A percentile compares a stretch with the other conserved stretches of the same genome.
These are phyloP conservation scores for Sardina pilchardus DNA, from an alignment of 2,113 vertebrate species.

Conservation along the genomic window DNA sequence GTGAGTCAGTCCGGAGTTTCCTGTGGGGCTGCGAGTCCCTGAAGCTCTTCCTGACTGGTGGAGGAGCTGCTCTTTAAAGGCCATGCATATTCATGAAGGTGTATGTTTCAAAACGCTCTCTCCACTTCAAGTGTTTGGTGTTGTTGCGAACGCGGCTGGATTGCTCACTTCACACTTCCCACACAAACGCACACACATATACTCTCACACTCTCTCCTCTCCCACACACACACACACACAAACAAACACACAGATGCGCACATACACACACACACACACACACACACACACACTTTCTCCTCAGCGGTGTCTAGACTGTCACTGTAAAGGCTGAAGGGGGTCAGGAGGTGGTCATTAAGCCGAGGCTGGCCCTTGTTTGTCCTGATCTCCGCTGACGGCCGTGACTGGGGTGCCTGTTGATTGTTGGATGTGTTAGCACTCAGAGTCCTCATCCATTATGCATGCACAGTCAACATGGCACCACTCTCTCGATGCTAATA, in stretches of 20 bases:
- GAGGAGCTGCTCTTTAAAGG: background rate
- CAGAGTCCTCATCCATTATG: conserved; percentile 62
- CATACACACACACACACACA: background rate
- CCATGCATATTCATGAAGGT: conserved; percentile 13
- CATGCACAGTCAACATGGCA: conserved; percentile 59
- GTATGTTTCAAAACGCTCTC: conserved; percentile 9
- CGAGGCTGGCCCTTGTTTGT: background rate
- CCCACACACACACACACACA: background rate
- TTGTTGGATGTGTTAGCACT: conserved; percentile 53
- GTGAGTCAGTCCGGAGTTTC: background rate
- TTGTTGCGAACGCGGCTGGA: background rate
- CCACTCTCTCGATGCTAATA: conserved; percentile 55
- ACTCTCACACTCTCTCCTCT: background rate
- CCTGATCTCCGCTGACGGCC: conserved; percentile 15
- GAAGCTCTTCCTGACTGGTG: background rate
- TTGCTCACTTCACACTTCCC: background rate
- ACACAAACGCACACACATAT: background rate
- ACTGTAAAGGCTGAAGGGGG: background rate
- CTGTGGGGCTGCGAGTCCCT: background rate
- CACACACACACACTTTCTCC: background rate
- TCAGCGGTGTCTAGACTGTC: conserved; percentile 1
- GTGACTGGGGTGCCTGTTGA: background rate
- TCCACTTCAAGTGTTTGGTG: conserved; percentile 2
- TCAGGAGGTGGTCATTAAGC: background rate
- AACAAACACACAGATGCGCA: background rate